These are phyloP conservation scores for Thecophora atra DNA, from an alignment of 2,888 invertebrate genomes.

Conservation along the genomic window DNA sequence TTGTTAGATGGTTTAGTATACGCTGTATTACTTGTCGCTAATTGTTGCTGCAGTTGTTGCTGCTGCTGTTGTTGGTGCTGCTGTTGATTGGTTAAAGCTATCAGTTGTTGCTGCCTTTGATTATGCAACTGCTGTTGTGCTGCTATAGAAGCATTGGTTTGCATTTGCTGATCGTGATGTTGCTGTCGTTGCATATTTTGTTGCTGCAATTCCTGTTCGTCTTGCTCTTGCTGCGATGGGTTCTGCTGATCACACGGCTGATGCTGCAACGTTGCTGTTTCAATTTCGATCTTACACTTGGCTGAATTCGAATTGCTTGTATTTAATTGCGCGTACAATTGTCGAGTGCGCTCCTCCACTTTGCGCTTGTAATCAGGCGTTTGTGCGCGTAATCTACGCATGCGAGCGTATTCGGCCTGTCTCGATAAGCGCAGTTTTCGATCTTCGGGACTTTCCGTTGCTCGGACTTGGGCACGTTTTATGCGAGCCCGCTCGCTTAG, in stretches of 20 bases:
- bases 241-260: slow-evolving; percentile 35
- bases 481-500: slow-evolving; percentile 63
- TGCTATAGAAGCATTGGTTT: slow-evolving; percentile 37
- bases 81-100: slow-evolving; percentile 52
- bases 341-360: slow-evolving; percentile 53
- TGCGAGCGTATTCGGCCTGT: slow-evolving; percentile 64
- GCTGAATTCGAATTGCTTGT: slow-evolving; percentile 52
- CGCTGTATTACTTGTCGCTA: slow-evolving; percentile 14
- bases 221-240: slow-evolving; percentile 14
- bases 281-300: slow-evolving; percentile 45
- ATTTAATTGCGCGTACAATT: slow-evolving; percentile 59
- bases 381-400: slow-evolving; percentile 62
- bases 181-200: slow-evolving; percentile 40
- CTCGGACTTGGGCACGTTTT: slow-evolving; percentile 62
- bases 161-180: slow-evolving; percentile 42
- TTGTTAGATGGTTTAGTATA: slow-evolving; percentile 43
- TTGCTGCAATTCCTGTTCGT: slow-evolving; percentile 23
- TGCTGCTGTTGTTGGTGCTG: slow-evolving; percentile 49
- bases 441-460: slow-evolving; percentile 60
- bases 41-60: slow-evolving; percentile 49
- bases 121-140: slow-evolving; percentile 53
- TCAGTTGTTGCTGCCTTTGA: slow-evolving; percentile 54
- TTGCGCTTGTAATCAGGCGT: slow-evolving; percentile 55
- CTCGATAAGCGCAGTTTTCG: slow-evolving; percentile 61
- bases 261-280: slow-evolving; percentile 40